Percentiles rank a stretch among this genome's conserved stretches.
Evolutionary conservation across 2,797 vertebrate species (phyloP).

Genomic region (Characodon lateralis): DNA sequence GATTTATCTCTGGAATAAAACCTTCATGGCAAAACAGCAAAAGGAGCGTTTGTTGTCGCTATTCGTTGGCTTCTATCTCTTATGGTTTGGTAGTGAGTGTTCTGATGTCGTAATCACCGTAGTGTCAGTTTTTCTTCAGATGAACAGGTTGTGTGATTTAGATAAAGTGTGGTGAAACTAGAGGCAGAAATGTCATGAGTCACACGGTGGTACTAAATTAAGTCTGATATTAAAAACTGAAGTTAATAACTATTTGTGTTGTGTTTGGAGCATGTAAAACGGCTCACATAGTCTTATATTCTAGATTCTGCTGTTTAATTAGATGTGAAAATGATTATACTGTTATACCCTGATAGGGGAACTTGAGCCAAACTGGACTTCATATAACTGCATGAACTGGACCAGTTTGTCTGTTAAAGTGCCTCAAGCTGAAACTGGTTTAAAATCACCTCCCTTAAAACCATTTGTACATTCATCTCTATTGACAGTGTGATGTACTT

Average conservation of each 20-base stretch:
- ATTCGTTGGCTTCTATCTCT: no score
- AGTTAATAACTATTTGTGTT: neutral
- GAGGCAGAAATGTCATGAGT: no score
- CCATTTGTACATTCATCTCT: neutral
- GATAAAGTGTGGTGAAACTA: neutral
- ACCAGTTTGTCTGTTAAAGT: neutral
- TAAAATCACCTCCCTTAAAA: neutral
- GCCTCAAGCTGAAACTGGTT: neutral
- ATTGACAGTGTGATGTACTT: neutral
- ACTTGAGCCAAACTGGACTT: neutral
- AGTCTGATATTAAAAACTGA: no score
- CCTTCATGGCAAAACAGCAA: neutral
- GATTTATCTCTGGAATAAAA: neutral
- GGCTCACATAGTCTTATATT: neutral
- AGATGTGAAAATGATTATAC: neutral
- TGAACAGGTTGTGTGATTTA: no score
- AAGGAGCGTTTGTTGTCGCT: neutral
- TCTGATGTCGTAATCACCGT: no score
- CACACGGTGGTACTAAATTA: no score
- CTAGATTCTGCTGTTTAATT: neutral
- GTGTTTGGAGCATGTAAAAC: neutral
- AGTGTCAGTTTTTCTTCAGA: no score
- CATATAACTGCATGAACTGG: neutral
- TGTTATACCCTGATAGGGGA: neutral
- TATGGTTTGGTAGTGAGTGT: no score